Evolutionary conservation across 2,888 invertebrate genomes (phyloP), one percentile per base, ranked within the genome.

Genomic region (Erebia palarica): DNA sequence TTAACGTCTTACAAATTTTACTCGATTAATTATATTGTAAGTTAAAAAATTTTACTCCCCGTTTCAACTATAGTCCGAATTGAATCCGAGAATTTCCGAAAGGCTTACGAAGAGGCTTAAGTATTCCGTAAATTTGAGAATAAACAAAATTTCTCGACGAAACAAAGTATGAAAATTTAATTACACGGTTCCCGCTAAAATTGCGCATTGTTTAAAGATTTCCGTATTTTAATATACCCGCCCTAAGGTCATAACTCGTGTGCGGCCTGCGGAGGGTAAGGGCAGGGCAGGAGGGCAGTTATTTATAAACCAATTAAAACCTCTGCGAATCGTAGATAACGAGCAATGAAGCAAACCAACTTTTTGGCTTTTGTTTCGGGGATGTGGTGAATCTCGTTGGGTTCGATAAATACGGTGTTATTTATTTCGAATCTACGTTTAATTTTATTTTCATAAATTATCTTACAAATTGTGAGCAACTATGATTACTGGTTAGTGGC

Each of bases 261-360:
- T 64, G 81, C 63, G 69, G 72, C 80, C 79, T 76, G 75, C 78
- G 78, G 85, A 86, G 88, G 90, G 90, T 88, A 83, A 82, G 73
- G 71, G 69, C 61, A 63, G 68, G 70, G 68, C 63, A 72, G 70
- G 75, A 74, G 78, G 82, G 81, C 78, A 86, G 89, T 91, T 92
- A 91, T 92, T 93, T 91, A 92, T 91, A 91, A 89, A 91, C 87
- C 91, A 90, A 91, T 93, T 92, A 90, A 90, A 91, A 89, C 86
- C 85, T 83, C 88, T 87, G 91, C 80, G 78, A 83, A 80, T 81
- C 77, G 82, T 76, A 84, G 89, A 90, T 90, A 91, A 90, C 85
- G 83, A 80, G 83, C 82, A 82, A 82, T 84, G 72, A 71, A 69
- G 72, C 72, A 68, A 76, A 72, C 70, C 79, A 78, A 81, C 83